Conservation (phyloP, 2,888 invertebrate species). For the Strigamia maritima region DNA sequence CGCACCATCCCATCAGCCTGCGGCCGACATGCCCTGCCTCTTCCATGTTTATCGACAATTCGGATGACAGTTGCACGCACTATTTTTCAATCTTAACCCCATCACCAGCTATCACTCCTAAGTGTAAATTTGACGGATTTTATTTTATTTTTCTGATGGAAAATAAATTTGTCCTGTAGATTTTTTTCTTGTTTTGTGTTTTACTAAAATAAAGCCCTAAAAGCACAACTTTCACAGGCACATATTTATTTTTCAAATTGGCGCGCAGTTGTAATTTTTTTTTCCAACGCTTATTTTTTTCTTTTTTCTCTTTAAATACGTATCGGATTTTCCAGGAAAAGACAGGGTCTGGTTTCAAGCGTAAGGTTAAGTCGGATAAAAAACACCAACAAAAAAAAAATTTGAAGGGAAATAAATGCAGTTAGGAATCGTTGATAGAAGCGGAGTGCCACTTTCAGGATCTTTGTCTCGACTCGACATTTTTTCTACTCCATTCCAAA, state of each 20-base stretch:
- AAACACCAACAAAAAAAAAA: neutral
- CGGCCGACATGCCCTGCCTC: neutral
- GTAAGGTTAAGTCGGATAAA: conserved; percentile 18
- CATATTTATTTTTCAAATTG: too few species aligned
- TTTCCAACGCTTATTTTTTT: neutral
- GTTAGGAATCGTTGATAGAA: conserved; percentile 30
- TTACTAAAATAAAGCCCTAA: too few species aligned
- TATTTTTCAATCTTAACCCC: neutral
- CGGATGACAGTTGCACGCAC: neutral
- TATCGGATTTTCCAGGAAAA: conserved; percentile 18
- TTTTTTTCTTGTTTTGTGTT: neutral
- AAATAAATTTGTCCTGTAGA: neutral
- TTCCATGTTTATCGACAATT: conserved; percentile 1
- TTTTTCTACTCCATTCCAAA: neutral
- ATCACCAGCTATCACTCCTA: neutral
- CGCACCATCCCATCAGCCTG: neutral
- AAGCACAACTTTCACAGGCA: too few species aligned
- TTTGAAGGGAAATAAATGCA: neutral
- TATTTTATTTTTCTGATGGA: neutral
- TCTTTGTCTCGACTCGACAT: conserved; percentile 27
- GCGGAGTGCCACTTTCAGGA: conserved; percentile 24
- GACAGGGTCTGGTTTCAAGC: conserved; percentile 18
- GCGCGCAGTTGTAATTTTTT: too few species aligned
- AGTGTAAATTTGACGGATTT: neutral
- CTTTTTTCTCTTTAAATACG: neutral